Evolutionary conservation across 92 coral and sea anemone species (phyloP), one percentile per base, ranked within the genome.

Genomic region (Porites evermanni): DNA sequence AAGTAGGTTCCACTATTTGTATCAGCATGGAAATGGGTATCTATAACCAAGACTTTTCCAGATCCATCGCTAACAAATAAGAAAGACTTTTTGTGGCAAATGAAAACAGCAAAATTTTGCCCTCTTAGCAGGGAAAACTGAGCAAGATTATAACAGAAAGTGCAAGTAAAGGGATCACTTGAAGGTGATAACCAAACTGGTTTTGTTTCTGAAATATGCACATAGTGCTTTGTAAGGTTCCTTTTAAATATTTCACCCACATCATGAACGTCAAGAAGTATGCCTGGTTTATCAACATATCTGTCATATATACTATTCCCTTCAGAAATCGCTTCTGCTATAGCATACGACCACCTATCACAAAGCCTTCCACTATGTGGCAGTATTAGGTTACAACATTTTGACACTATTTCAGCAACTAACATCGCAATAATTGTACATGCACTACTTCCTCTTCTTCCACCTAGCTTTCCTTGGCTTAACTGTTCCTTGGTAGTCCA

Each of bases 21-120:
- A 78, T 78, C 70, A 78, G 82, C 54, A 18, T 78, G 82, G 56
- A 75, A 75, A 20, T 75, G 82, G 58, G 82, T 78, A 78, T 78
- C 82, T 78, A 32, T 78, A 12, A 78, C 82, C 82, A 78, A 77
- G 8, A 77, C 81, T 23, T 59, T 23, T 7, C 81, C 81, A 63
- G 81, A 59, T 1, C 81, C 81, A 26, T 77, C 81, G 61, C 81
- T 77, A 2, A 77, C 81, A 77, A 77, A 59, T 29, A 77, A 77
- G 70, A 77, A 53, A 59, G 81, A 77, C 53, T 32, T 77, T 23
- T 63, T 23, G 12, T 20, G 6, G 20, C 81, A 77, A 23, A 60
- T 61, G 50, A 78, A 78, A 7, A 78, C 59, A 63, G 82, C 72
- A 78, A 78, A 78, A 29, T 78, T 7, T 64, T 78, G 21, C 56